Percentiles rank a stretch among this genome's conserved stretches.
Evolutionary conservation across 2,113 vertebrate species (phyloP).

Genomic region (Varanus komodoensis): DNA sequence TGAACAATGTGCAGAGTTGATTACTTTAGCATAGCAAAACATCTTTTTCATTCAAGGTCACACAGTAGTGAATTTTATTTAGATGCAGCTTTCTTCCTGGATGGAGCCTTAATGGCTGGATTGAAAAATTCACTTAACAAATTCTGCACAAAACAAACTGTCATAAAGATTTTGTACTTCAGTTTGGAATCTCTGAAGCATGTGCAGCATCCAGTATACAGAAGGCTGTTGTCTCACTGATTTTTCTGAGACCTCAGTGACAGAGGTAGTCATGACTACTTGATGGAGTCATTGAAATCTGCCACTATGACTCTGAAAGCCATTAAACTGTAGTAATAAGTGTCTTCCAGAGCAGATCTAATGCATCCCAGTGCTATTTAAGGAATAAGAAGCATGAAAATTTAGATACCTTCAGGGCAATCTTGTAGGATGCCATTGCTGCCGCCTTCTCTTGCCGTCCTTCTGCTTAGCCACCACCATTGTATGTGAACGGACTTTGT

Average conservation of each 20-base stretch:
- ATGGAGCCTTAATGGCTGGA: not conserved
- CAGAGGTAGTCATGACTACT: not conserved
- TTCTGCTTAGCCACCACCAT: not conserved
- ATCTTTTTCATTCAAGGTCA: slow-evolving; percentile 2
- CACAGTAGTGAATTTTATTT: slow-evolving; percentile 11
- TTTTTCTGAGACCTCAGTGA: not conserved
- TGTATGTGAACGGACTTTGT: not conserved
- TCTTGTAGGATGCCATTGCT: not conserved
- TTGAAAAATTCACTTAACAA: not conserved
- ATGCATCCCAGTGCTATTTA: slow-evolving; percentile 3
- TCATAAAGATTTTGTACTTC: slow-evolving; percentile 13
- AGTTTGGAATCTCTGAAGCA: not conserved
- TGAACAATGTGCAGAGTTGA: not conserved
- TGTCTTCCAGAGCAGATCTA: slow-evolving; percentile 31
- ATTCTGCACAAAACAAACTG: not conserved
- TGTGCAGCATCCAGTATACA: not conserved
- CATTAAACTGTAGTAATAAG: slow-evolving; percentile 21
- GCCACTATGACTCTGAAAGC: slow-evolving; percentile 8
- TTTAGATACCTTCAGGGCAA: not conserved
- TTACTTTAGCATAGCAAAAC: slow-evolving; percentile 6
- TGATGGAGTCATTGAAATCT: slow-evolving; percentile 24
- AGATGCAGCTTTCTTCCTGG: not conserved
- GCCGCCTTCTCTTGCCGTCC: not conserved
- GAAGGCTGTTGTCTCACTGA: not conserved
- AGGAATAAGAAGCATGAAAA: not conserved